Evolutionary conservation across 2,797 vertebrate species (phyloP), one percentile per base, ranked within the genome.

Genomic region (Chaetodon trifasciatus): DNA sequence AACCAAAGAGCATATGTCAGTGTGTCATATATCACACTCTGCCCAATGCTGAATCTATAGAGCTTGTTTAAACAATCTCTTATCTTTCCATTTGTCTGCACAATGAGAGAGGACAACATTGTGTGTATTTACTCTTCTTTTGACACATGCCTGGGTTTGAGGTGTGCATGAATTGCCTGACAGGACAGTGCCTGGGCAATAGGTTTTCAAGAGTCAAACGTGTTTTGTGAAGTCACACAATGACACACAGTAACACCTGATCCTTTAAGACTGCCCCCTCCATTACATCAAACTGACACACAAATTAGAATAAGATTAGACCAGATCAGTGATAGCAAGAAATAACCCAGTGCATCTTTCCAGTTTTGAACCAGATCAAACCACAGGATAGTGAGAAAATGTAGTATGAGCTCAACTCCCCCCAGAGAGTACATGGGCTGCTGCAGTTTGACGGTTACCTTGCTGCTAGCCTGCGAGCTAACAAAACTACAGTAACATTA

Each of bases 181-280:
- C 37, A 44, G 35, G 71, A 23, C 10, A 47, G 35, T 32, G 11
- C 17, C 24, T 17, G 2, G 24, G 57, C 10, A 61, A 50, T 10
- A 55, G 9, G 0, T 44, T 40, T 46, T 49, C 16, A 74, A 1
- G 19, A 10, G n/a, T 60, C 24, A 85, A 11, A 40, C 77, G 64
- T 76, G 78, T 47, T 56, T 76, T 77, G 23, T 65, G 21, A 19
- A 78, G 46, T 44, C 37, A 46, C 16, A 65, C 11, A 82, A 16
- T 55, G 50, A 71, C 60, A 78, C 7, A 13, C 13, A 44, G 42
- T 44, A 55, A 49, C 79, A 86, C 56, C 70, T 74, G 58, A 37
- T 71, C 52, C 47, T 70, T 39, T 44, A 76, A n/a, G 13, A 15
- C 42, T 40, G 15, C 16, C 15, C 17, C 28, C 10, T 35, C 12